Base-by-base conservation (phyloP, 2,888 invertebrate species). In the Erannis defoliaria region DNA sequence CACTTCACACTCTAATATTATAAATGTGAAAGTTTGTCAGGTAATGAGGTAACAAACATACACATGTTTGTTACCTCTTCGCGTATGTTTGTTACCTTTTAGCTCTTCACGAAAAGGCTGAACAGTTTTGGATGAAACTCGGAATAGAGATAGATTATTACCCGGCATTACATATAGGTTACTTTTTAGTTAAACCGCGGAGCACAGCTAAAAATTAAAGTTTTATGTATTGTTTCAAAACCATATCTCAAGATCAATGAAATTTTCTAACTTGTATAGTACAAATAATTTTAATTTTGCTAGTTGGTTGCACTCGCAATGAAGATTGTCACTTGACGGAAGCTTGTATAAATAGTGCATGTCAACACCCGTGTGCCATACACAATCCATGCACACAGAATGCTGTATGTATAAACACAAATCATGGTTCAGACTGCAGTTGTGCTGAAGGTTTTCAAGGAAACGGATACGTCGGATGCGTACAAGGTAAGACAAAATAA, bases 371-470 rank as follows among this genome's bases (percentile, higher is more conserved):
- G 45, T 98, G 98, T 89, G 96, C 96, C 81, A 94, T 97, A 77
- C 96, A 95, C 82, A 96, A 97, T 82, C 97, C 97, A 55, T 98
- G 98, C 82, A 95, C 95, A 72, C 94, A 94, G 75, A 96, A 97
- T 84, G 97, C 97, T 57, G 95, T 97, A 70, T 98, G 98, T 91
- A 95, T 97, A 88, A 97, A 97, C 88, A 96, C 96, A 54, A 97
- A 97, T 78, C 98, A 98, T 82, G 96, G 96, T 70, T 96, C 97
- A 21, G 97, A 97, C 80, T 98, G 98, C 86, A 96, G 96, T 83
- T 98, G 98, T 81, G 94, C 95, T 45, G 97, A 97, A 86, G 97
- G 97, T 69, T 97, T 95, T 86, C 96, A 97, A 86, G 98, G 98
- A 81, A 97, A 97, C 80, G 97, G 97, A 77, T 96, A 96, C 76